Base-by-base conservation (phyloP, 1,140 invertebrate genomes). In the Melanaphis sacchari region DNA sequence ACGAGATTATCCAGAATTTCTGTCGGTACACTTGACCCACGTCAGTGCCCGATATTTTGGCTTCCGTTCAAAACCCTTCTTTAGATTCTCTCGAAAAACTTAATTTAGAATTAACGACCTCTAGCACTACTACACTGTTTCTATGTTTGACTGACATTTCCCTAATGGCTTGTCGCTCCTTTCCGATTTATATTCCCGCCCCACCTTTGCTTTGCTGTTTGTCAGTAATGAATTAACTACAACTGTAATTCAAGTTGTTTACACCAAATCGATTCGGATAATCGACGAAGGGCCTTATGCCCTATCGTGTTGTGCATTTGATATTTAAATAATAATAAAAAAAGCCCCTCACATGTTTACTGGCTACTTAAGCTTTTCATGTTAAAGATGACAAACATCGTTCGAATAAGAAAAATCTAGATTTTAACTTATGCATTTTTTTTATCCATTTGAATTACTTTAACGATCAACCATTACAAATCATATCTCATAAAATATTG, bases 101-200 rank as follows among this genome's bases (percentile, higher is more conserved):
- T 93, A 84, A 93, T 40, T 82, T 81, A 31, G 43, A 93, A 93
- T 93, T 93, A 93, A 93, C 91, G 76, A 84, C 46, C 66, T 49
- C 46, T 52, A 40, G 46, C 43, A 31, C 81, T 21, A 31, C 66
- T 49, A 49, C 21, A 31, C 84, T 36, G 31, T 26, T 46, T n/a
- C 91, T 26, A 40, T 36, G 90, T 22, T 84, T 93, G 91, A 93
- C 43, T 93, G 91, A 93, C 91, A 84, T 93, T 93, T 93, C 91
- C 91, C 91, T 93, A 93, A 93, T 93, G 91, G 91, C 76, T 93
- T 84, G 91, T 93, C 66, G 91, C 76, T 49, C 66, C 40, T 93
- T 93, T 82, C 76, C 81, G 66, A 82, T 93, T 82, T 84, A 84
- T 49, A 84, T 41, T 52, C 52, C 38, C 76, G n/a, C 54, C n/a